Base-by-base conservation (phyloP, 2,797 vertebrate genomes). In the Propithecus deckenii region DNA sequence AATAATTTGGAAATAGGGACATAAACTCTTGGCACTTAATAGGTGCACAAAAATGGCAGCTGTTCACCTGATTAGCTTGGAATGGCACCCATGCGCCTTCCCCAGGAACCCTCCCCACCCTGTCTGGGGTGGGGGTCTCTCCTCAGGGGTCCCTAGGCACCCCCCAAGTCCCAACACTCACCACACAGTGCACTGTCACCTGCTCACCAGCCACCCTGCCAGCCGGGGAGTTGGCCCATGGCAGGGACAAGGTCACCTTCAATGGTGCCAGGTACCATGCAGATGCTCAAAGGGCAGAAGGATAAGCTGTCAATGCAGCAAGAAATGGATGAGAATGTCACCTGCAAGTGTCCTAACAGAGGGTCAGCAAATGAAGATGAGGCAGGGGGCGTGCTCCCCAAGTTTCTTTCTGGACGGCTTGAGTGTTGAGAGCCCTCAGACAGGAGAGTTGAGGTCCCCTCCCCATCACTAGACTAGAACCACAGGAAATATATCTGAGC, bases 371-470 rank as follows among this genome's bases (percentile, higher is more conserved):
- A 28, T 22, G 43, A 55, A 1, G 23, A 28, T 8, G 2, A 8
- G 76, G 32, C 32, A 28, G 57, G 4, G 23, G 23, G 57, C 61
- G 5, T 20, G 12, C 1, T 9, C 30, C 76, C 30, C 2, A 0
- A 2, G 14, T 61, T 94, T 75, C 92, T 61, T 59, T 87, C 9
- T 18, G 69, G 55, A 80, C 35, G 20, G 22, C 18, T 81, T 69
- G 38, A 7, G 14, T 35, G 46, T 41, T 13, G 25, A 67, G 32
- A 12, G 2, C 18, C 25, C 22, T 13, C 30, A 32, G 65, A 38
- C 30, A n/a, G 23, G 50, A 83, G 22, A 22, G 4, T 10, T 0
- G 1, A 11, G 25, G 20, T 2, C 2, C 15, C 35, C 10, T 1
- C 22, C 2, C 41, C 18, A 30, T 28, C 25, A 18, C 18, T 1